Percentiles rank a stretch among this genome's conserved stretches.
Evolutionary conservation across 2,113 vertebrate genomes (phyloP).

Genomic region (Triplophysa siluroides): DNA sequence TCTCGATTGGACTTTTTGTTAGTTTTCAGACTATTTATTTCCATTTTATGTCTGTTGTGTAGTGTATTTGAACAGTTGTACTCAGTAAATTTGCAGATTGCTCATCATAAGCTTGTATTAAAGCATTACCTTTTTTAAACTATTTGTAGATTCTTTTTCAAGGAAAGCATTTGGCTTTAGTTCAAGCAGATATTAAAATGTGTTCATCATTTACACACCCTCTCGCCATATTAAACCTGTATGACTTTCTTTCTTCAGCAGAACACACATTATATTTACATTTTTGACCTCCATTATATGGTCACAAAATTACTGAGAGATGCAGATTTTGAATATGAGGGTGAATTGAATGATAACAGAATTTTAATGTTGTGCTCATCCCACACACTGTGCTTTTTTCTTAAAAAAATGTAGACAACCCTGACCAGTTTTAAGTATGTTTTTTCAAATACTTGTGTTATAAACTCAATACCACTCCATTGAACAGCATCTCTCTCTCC

Average conservation of each 20-base stretch:
- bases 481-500: neutral
- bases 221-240: no score
- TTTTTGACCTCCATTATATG: no score
- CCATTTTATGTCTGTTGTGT: slow-evolving; percentile 11
- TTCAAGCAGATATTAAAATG: no score
- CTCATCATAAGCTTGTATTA: slow-evolving; percentile 23
- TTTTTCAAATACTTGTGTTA: neutral
- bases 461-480: neutral
- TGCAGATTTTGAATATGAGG: no score
- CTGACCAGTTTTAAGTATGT: neutral
- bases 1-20: neutral
- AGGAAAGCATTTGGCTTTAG: neutral
- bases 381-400: no score
- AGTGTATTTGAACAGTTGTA: slow-evolving; percentile 16
- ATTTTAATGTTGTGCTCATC: no score
- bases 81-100: slow-evolving; percentile 26
- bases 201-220: no score
- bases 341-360: no score
- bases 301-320: no score
- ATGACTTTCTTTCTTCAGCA: no score
- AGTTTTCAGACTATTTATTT: slow-evolving; percentile 30
- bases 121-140: slow-evolving; percentile 25
- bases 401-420: neutral
- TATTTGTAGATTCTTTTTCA: neutral
- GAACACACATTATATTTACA: no score